These are phyloP conservation scores for Branchipolynoe longqiensis DNA, from an alignment of 2,888 invertebrate species.

Conservation along the genomic window DNA sequence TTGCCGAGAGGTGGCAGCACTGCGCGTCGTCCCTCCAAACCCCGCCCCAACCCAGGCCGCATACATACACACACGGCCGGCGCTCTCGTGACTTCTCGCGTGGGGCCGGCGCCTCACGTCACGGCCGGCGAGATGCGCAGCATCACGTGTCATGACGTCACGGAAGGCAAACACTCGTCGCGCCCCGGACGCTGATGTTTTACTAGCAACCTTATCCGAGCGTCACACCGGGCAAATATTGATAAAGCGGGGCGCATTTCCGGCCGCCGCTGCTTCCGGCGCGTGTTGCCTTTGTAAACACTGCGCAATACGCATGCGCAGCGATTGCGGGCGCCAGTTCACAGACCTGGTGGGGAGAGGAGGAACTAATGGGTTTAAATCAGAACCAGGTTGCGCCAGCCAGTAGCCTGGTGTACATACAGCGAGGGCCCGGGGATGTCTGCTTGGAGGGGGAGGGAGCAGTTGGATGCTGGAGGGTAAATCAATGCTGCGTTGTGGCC, in stretches of 20 bases:
- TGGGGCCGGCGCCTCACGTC: no score
- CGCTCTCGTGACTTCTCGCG: background rate
- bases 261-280: slow-evolving; percentile 9
- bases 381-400: slow-evolving; percentile 12
- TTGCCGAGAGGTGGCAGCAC: slow-evolving; percentile 26
- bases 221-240: slow-evolving; percentile 1
- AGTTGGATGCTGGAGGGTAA: no score
- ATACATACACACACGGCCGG: no score
- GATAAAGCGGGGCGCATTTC: slow-evolving; percentile 21
- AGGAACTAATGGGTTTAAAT: slow-evolving; percentile 22
- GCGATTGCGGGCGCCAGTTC: background rate
- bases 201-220: slow-evolving; percentile 34
- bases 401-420: no score
- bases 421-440: no score
- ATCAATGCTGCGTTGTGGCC: no score
- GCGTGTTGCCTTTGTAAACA: slow-evolving; percentile 17
- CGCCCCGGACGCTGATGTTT: background rate
- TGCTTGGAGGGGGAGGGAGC: no score
- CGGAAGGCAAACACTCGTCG: slow-evolving; percentile 7
- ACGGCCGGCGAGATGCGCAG: background rate
- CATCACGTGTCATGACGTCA: slow-evolving; percentile 23
- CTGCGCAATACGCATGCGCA: background rate
- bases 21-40: background rate
- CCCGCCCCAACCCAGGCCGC: background rate
- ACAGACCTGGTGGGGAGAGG: background rate